phyloP scores from a whole-genome alignment of 2,113 vertebrate genomes.

The Mionectes macconnelli region DNA sequence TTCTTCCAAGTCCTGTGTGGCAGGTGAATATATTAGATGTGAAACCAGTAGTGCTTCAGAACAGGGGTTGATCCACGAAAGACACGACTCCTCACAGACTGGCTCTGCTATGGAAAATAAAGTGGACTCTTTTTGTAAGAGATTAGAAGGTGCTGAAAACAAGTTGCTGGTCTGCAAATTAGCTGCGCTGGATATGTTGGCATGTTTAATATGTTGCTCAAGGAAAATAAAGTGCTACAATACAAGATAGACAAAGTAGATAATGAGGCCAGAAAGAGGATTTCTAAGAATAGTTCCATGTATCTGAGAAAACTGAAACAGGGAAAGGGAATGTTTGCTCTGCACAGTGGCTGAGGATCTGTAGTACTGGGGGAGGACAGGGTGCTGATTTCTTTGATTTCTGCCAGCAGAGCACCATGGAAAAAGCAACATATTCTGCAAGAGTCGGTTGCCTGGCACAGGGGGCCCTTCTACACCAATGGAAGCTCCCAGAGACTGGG shows the following conservation, averaged over 20 bases:
- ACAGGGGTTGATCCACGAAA: not conserved
- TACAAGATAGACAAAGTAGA: slow-evolving; percentile 49
- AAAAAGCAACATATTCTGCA: not conserved
- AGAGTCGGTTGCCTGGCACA: not conserved
- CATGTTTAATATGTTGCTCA: slow-evolving; percentile 46
- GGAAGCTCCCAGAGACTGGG: not conserved
- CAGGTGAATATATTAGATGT: not conserved
- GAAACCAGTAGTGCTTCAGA: not conserved
- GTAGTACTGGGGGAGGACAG: not conserved
- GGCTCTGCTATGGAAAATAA: slow-evolving; percentile 34
- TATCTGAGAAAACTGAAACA: not conserved
- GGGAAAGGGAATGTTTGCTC: not conserved
- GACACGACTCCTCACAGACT: not conserved
- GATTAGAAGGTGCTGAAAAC: slow-evolving; percentile 65
- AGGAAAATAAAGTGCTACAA: slow-evolving; percentile 63
- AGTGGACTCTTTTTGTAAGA: not conserved
- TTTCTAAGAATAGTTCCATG: slow-evolving; percentile 31
- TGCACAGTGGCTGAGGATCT: not conserved
- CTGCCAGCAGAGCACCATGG: not conserved
- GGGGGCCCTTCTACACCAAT: not conserved
- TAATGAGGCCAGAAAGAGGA: slow-evolving; percentile 5
- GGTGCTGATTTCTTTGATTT: not conserved
- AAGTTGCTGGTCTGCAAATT: slow-evolving; percentile 52
- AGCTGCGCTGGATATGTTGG: slow-evolving; percentile 55
- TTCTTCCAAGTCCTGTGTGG: not conserved